Percentiles rank a stretch among this genome's conserved stretches.
Conservation (phyloP, 1,140 invertebrate species). For the Zaprionus kolodkinae region DNA sequence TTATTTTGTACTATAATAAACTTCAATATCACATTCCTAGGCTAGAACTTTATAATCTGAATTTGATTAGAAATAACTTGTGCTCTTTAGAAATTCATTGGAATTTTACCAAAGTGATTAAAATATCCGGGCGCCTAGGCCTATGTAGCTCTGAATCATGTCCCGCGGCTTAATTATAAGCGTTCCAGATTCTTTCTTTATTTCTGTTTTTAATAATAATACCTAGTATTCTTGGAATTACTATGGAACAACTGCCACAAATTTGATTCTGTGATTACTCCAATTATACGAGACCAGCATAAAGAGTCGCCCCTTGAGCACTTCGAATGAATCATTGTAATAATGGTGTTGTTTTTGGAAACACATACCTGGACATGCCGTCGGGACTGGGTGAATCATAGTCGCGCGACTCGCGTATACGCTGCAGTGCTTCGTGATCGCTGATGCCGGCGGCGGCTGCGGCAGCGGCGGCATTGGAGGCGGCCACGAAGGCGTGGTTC, state of each 20-base stretch:
- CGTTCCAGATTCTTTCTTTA: no score
- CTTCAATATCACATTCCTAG: no score
- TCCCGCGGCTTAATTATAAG: no score
- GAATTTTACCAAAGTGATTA: background rate
- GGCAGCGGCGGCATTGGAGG: conserved; percentile 67
- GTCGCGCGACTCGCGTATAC: conserved; percentile 78
- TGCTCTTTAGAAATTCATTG: no score
- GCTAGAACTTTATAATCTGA: background rate
- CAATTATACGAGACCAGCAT: background rate
- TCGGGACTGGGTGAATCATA: conserved; percentile 83
- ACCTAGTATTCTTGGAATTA: background rate
- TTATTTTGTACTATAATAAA: background rate
- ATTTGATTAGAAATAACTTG: background rate
- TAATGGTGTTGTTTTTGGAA: background rate
- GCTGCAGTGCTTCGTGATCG: conserved; percentile 79
- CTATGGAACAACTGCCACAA: no score
- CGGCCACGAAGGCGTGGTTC: conserved; percentile 72
- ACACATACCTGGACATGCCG: conserved; percentile 82
- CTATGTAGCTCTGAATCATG: background rate
- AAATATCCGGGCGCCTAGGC: no score
- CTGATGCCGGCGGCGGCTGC: conserved; percentile 70
- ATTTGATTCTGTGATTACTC: background rate
- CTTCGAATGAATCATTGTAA: background rate
- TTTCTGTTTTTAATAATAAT: no score
- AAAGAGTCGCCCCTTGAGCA: background rate